phyloP scores from a whole-genome alignment of 2,888 invertebrate genomes.

The Cyaniris semiargus region DNA sequence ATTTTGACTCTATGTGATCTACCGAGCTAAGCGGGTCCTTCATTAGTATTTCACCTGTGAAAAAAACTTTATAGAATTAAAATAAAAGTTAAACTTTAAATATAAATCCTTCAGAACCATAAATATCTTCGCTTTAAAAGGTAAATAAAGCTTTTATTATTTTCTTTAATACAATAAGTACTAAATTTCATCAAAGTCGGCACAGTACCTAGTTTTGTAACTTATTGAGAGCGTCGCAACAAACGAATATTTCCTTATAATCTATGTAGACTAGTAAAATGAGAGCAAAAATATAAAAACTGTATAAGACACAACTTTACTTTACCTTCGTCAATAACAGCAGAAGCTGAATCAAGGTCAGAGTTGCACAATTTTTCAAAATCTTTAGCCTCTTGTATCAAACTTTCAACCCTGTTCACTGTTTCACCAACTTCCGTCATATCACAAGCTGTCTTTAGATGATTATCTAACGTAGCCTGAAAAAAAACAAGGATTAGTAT shows the following conservation, averaged over 20 bases:
- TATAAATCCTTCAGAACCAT: too few species aligned
- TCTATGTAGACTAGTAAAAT: not conserved
- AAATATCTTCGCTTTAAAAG: too few species aligned
- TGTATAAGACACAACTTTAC: not conserved
- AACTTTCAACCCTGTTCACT: constrained; percentile 87
- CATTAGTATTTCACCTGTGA: constrained; percentile 88
- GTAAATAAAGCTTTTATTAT: too few species aligned
- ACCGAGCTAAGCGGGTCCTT: constrained; percentile 91
- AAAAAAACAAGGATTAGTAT: constrained; percentile 45
- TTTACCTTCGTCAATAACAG: constrained; percentile 86
- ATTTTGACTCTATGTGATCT: constrained; percentile 97
- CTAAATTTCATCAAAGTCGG: too few species aligned
- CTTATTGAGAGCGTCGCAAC: too few species aligned
- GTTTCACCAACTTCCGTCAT: constrained; percentile 95
- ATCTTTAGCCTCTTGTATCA: constrained; percentile 87
- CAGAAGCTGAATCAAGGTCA: constrained; percentile 91
- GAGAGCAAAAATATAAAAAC: not conserved
- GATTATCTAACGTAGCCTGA: constrained; percentile 87
- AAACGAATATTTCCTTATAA: too few species aligned
- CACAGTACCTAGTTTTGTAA: too few species aligned
- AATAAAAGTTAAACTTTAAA: too few species aligned
- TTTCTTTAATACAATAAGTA: too few species aligned
- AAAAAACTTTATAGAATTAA: constrained; percentile 4
- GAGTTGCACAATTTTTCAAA: constrained; percentile 89
- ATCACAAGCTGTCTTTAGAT: constrained; percentile 88